Percentiles rank a stretch among this genome's conserved stretches.
These are phyloP conservation scores for human DNA, from an alignment of 2,113 vertebrate species.

Conservation along the genomic window DNA sequence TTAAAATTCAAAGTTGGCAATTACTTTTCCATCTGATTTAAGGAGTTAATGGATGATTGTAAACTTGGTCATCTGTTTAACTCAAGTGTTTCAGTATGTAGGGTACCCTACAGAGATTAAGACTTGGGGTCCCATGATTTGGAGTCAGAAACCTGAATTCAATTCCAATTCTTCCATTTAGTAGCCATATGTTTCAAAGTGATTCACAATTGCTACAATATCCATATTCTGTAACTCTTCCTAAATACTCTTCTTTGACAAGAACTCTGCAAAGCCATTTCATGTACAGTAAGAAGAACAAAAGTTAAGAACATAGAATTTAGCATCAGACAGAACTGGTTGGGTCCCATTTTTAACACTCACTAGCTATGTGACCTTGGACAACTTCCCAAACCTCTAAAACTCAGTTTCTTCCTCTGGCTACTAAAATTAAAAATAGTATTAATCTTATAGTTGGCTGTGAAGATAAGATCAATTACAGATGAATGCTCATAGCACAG, in stretches of 20 bases:
- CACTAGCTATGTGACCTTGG: not conserved
- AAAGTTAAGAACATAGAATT: not conserved
- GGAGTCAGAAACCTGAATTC: not conserved
- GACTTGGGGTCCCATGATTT: not conserved
- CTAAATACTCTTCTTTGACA: not conserved
- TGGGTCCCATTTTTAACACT: not conserved
- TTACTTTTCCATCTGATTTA: not conserved
- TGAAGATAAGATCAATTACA: not conserved
- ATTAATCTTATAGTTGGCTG: not conserved
- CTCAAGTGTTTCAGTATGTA: not conserved
- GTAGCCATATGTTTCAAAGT: not conserved
- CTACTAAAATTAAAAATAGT: not conserved
- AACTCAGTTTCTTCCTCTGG: conserved; percentile 19
- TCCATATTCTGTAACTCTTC: not conserved
- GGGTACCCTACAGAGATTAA: not conserved
- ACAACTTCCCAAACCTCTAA: not conserved
- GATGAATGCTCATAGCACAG: not conserved
- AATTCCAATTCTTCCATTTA: not conserved
- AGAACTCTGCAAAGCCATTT: not conserved
- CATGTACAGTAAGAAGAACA: not conserved
- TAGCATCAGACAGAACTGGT: not conserved
- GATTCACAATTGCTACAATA: not conserved
- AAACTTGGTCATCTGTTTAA: not conserved
- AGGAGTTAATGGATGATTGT: not conserved
- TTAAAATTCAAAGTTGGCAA: not conserved